Conservation (phyloP, 1,140 invertebrate genomes). For the Aphaenogaster ashmeadi region DNA sequence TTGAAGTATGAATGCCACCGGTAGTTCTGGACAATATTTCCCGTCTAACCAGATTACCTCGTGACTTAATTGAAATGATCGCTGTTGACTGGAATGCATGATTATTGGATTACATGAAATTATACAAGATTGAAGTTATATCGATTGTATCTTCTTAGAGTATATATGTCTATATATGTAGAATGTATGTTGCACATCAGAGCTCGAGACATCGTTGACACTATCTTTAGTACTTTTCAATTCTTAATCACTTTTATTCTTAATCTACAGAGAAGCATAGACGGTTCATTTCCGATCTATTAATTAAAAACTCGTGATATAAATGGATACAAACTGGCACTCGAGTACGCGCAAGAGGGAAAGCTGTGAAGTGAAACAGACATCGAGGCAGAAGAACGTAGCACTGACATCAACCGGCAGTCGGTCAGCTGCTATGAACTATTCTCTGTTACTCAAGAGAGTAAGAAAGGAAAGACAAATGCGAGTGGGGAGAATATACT, state of each 20-base stretch:
- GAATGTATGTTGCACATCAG: background rate
- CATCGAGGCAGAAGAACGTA: slow-evolving; percentile 59
- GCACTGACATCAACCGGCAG: slow-evolving; percentile 70
- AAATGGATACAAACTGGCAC: slow-evolving; percentile 1
- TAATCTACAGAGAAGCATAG: background rate
- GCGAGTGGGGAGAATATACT: background rate
- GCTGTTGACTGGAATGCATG: background rate
- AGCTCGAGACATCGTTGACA: background rate
- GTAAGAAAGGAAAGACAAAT: slow-evolving; percentile 32
- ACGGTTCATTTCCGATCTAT: background rate
- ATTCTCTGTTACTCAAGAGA: slow-evolving; percentile 61
- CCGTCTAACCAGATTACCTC: background rate
- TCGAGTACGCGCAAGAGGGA: slow-evolving; percentile 2
- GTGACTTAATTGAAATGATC: slow-evolving; percentile 4
- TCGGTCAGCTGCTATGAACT: slow-evolving; percentile 72
- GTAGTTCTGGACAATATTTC: background rate
- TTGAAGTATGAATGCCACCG: background rate
- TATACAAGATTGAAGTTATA: background rate
- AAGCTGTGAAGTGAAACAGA: slow-evolving; percentile 11
- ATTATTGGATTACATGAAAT: slow-evolving; percentile 30
- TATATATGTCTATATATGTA: background rate
- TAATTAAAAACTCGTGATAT: background rate
- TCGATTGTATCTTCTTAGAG: background rate
- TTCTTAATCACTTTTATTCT: background rate
- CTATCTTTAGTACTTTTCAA: too few species aligned